Base-by-base conservation (phyloP, 1,140 invertebrate species). In the Homalodisca vitripennis region DNA sequence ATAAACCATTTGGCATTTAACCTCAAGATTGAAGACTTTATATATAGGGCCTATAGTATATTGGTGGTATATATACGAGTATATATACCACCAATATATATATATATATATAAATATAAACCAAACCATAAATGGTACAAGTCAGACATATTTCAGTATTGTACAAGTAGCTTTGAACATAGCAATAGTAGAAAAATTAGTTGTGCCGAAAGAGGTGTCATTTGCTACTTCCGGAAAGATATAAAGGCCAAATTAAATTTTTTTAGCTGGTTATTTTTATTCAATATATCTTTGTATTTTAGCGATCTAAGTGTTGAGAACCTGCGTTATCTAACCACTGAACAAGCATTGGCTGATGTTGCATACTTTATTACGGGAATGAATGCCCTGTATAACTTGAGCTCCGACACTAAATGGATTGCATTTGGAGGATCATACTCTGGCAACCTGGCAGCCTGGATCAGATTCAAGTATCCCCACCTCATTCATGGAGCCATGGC, bases 401-500 rank as follows among this genome's bases (percentile, higher is more conserved):
- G 80, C 0, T 75, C 77, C 14, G 77, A 82, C 24, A 85, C 86
- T 17, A 94, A 93, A 81, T 97, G 94, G 92, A 89, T 98, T 70
- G 88, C 88, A 2, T 97, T 98, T 80, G 95, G 96, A 30, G 95
- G 95, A 0, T 96, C 93, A 0, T 98, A 98, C 80, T 89, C 94
- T 2, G 95, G 95, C 53, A 91, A 91, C 1, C 79, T 98, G 51
- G 92, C 94, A n/a, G 95, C 94, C 6, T 98, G 95, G 95, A 82
- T 92, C 63, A 82, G 95, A 64, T 77, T 88, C 10, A 97, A 97
- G 79, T 98, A 96, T 81, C 94, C 95, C 1, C 89, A 97, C 82
- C 81, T 97, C 3, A 87, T 96, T 1, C 82, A 93, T 78, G 92
- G 88, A 1, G 86, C 94, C 46, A 86, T 98, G 3, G 94, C 93